Conservation (phyloP, 2,888 invertebrate species). For the Ariolimax columbianus region DNA sequence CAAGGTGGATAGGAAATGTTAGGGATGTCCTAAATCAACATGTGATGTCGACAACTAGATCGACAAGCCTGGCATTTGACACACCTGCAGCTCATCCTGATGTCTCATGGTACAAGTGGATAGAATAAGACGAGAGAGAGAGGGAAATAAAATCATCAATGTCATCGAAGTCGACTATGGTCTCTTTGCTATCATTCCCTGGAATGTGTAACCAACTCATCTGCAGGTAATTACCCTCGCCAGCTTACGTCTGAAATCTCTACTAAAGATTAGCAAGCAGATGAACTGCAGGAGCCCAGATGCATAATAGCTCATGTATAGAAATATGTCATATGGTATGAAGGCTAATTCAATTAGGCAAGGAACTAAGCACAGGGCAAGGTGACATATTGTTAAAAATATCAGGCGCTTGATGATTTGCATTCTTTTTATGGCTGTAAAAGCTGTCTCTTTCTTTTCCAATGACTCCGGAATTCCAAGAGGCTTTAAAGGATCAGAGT, state of each 20-base stretch:
- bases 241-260: not conserved
- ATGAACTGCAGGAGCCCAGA: not conserved
- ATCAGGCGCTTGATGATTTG: not conserved
- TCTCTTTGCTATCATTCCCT: too few relatives aligned
- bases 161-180: not conserved
- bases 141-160: not conserved
- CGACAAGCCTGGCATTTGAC: too few relatives aligned
- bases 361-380: not conserved
- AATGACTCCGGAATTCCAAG: conserved; percentile 22
- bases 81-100: too few relatives aligned
- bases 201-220: not conserved
- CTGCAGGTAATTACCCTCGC: not conserved
- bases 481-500: not conserved
- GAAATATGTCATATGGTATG: not conserved
- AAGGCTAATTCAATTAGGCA: not conserved
- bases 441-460: not conserved
- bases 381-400: not conserved
- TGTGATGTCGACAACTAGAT: too few relatives aligned
- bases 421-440: not conserved
- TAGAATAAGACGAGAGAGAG: too few relatives aligned
- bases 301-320: not conserved
- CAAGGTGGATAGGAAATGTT: too few relatives aligned
- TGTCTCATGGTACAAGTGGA: too few relatives aligned
- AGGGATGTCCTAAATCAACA: too few relatives aligned
- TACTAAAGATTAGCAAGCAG: conserved; percentile 18